Percentiles rank a stretch among this genome's conserved stretches.
phyloP scores from a whole-genome alignment of 2,888 invertebrate species.

The Bibio marci region DNA sequence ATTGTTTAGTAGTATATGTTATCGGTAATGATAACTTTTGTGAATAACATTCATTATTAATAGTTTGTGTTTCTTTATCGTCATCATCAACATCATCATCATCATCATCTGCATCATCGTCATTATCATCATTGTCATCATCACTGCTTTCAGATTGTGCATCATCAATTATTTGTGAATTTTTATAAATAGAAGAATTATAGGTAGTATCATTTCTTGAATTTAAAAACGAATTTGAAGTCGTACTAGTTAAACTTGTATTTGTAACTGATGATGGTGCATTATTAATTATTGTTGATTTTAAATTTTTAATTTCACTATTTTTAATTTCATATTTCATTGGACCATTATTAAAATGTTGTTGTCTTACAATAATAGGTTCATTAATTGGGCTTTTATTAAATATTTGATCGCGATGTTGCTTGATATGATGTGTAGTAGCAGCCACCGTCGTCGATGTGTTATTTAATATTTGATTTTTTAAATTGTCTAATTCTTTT shows the following conservation, averaged over 20 bases:
- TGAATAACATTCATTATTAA: no score
- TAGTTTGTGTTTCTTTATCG: no score
- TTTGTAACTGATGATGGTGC: constrained; percentile 3
- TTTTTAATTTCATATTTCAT: constrained; percentile 15
- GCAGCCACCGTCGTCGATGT: constrained; percentile 4
- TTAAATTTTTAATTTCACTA: constrained; percentile 15
- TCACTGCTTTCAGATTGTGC: not conserved
- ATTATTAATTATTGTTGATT: constrained; percentile 16
- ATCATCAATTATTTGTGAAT: not conserved
- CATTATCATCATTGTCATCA: not conserved
- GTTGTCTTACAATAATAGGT: constrained; percentile 5
- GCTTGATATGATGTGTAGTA: no score
- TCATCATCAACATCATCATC: not conserved
- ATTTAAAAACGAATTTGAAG: no score
- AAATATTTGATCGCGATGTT: no score
- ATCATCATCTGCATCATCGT: not conserved
- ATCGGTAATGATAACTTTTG: no score
- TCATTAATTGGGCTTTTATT: constrained; percentile 1
- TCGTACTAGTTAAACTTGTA: constrained; percentile 12
- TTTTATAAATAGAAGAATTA: constrained; percentile 6
- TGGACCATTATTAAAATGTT: constrained; percentile 5
- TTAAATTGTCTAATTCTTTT: no score
- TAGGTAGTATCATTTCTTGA: no score
- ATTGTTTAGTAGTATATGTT: no score
- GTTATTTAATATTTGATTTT: no score